Base-by-base conservation (phyloP, 2,113 vertebrate genomes). In the Indicator indicator region DNA sequence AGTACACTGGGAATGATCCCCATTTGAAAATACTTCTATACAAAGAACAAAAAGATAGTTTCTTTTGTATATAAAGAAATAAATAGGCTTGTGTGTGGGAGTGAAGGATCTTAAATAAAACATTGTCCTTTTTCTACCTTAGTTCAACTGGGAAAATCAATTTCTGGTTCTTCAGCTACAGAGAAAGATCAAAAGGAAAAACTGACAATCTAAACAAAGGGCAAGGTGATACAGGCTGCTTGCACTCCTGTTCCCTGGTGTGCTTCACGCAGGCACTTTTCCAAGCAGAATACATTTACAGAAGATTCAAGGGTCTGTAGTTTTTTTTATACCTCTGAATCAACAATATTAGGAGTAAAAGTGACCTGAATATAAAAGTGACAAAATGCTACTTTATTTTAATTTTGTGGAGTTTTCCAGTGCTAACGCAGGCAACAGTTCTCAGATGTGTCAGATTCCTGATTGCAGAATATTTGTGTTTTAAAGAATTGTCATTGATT, bases 71-170 rank as follows among this genome's bases (percentile, higher is more conserved):
- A 64, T 94, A 96, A 94, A 95, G 94, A 91, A 96, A 97, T 78
- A 90, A 95, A 94, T 91, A 52, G 65, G 62, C 83, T 94, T 97
- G 95, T 94, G 59, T 93, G 89, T 27, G 7, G 72, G 75, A 95
- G 50, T 52, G 85, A 96, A 94, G 81, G 76, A 91, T 95, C 91
- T 96, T 97, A 98, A 97, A 97, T 98, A 97, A 97, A 97, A 97
- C 91, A 97, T 97, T 83, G 85, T 96, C 89, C 75, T 87, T 96
- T 90, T 94, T 96, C 90, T 93, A 50, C 89, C 84, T 93, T 69
- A 72, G 86, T 92, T 97, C 95, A 95, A 63, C 83, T 95, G 93
- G 97, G 97, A 97, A 96, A 98, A 97, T 98, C 95, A 97, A 91
- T 97, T 96, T 97, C 92, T 90, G 85, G 81, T 96, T 97, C 95